Conservation (phyloP, 2,888 invertebrate genomes). For the Trachelus iudaicus region DNA sequence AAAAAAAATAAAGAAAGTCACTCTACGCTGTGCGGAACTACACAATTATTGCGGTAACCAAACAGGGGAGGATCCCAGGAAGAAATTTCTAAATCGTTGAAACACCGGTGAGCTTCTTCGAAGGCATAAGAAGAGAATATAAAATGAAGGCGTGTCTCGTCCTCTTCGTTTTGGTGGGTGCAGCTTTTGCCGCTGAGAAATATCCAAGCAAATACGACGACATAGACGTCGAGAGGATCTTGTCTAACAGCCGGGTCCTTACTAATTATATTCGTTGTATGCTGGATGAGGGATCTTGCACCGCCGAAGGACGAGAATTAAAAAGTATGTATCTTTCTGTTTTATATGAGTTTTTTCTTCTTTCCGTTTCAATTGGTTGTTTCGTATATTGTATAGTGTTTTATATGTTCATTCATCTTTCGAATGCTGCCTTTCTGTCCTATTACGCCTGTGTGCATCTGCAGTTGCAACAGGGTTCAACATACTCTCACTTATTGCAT, state of each 20-base stretch:
- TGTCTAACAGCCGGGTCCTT: conserved; percentile 70
- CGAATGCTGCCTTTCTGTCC: neutral
- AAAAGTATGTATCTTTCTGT: conserved; percentile 68
- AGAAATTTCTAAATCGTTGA: neutral
- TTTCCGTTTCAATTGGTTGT: neutral
- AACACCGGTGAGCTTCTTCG: neutral
- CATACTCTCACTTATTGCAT: conserved; percentile 47
- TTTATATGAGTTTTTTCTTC: neutral
- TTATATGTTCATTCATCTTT: neutral
- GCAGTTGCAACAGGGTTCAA: conserved; percentile 37
- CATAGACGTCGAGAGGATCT: conserved; percentile 71
- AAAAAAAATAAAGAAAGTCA: too few species aligned
- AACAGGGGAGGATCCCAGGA: neutral
- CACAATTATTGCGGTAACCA: neutral
- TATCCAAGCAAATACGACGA: conserved; percentile 70
- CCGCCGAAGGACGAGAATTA: conserved; percentile 71
- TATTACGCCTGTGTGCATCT: conserved; percentile 23
- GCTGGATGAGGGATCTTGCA: conserved; percentile 72
- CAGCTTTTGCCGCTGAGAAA: conserved; percentile 43
- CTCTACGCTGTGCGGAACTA: neutral
- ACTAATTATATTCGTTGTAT: conserved; percentile 73
- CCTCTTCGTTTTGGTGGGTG: conserved; percentile 48
- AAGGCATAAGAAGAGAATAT: neutral
- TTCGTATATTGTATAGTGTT: neutral
- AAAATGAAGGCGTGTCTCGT: conserved; percentile 35